Evolutionary conservation across 2,113 vertebrate genomes (phyloP), one percentile per base, ranked within the genome.

Genomic region (Archilochus colubris): DNA sequence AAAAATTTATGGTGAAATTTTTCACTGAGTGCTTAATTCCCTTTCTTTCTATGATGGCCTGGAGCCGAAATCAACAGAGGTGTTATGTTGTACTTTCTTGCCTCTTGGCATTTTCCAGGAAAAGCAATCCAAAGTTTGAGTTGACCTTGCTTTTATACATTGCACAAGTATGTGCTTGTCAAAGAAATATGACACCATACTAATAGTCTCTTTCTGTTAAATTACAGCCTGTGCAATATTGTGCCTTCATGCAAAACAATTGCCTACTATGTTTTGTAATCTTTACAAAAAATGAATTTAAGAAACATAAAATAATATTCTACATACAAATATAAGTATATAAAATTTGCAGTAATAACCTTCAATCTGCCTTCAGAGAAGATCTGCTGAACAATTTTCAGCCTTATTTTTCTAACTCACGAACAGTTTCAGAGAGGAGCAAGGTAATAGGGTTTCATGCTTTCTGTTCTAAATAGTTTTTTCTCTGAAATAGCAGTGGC

Each of bases 1-100:
- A 51, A 5, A 62, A 66, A 51, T 79, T 70, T 84, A 91, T 84
- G 43, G 43, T 12, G 84, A 81, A 67, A 59, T 31, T 70, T 91
- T 85, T 33, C 91, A 31, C 40, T 69, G 58, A 85, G 12, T 76
- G 15, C 18, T 82, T 89, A 81, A 68, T 85, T 91, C 30, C 10
- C 14, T 79, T 87, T 89, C 24, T 8, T 85, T 93, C 24, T 78
- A 7, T 59, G 14, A 77, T 1, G 80, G 1, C 6, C 53, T 81
- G 20, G 51, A 48, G 77, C 54, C 46, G 80, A 90, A 94, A 92
- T 67, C 46, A 88, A 75, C 67, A 68, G 43, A 90, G 31, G 83
- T 70, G 38, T 66, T 85, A 62, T n/a, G 53, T 79, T 89, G 40
- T 22, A 67, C 43, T 88, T 91, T 88, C 54, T 77, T 80, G 11